A percentile compares a stretch with the other conserved stretches of the same genome.
Evolutionary conservation across 1,140 invertebrate species (phyloP).

Genomic region (Plodia interpunctella): DNA sequence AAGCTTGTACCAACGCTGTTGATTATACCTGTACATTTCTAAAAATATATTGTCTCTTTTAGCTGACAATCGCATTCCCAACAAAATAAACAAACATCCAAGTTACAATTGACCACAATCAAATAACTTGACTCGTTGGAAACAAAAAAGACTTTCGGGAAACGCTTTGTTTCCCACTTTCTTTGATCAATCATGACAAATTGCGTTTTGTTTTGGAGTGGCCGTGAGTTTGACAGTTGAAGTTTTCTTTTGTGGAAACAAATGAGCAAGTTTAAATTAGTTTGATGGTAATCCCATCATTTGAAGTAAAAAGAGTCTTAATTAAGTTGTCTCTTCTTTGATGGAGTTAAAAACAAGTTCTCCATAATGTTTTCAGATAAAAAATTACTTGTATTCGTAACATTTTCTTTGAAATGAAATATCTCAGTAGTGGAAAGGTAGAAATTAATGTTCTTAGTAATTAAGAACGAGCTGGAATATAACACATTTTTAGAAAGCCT

Average conservation of each 20-base stretch:
- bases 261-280: slow-evolving; percentile 51
- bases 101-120: slow-evolving; percentile 5
- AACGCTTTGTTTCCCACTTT: slow-evolving; percentile 21
- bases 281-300: slow-evolving; percentile 47
- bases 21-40: too few species aligned
- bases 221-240: slow-evolving; percentile 56
- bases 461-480: not conserved
- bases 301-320: slow-evolving; percentile 28
- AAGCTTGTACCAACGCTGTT: too few species aligned
- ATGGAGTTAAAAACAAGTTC: slow-evolving; percentile 10
- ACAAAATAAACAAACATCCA: not conserved
- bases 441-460: not conserved
- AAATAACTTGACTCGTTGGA: not conserved
- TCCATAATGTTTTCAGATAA: not conserved
- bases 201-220: slow-evolving; percentile 60
- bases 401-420: not conserved
- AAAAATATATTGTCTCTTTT: too few species aligned
- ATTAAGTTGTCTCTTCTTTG: slow-evolving; percentile 10
- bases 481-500: too few species aligned
- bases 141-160: slow-evolving; percentile 3
- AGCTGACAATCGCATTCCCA: not conserved
- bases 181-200: slow-evolving; percentile 69
- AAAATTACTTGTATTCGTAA: not conserved
- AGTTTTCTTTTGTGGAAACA: slow-evolving; percentile 47
- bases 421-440: not conserved